Percentiles rank a stretch among this genome's conserved stretches.
Conservation (phyloP, 2,797 vertebrate species). For the Ctenopoma multispine region DNA sequence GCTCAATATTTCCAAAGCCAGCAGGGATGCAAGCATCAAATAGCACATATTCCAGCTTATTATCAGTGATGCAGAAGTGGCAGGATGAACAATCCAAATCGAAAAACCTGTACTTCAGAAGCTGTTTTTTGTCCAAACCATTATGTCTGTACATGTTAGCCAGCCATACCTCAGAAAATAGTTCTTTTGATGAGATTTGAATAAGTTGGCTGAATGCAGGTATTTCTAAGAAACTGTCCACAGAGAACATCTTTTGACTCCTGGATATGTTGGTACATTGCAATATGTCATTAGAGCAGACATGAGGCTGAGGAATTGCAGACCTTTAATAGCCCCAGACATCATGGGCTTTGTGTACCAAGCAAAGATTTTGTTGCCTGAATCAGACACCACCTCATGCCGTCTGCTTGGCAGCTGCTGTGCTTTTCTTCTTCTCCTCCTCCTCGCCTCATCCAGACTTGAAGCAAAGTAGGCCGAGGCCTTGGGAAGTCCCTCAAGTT, state of each 20-base stretch:
- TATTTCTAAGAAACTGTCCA: slow-evolving; percentile 28
- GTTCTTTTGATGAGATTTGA: slow-evolving; percentile 18
- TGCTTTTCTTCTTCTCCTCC: slow-evolving; percentile 52
- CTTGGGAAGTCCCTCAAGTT: slow-evolving; percentile 77
- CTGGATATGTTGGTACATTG: slow-evolving; percentile 35
- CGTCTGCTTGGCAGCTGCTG: slow-evolving; percentile 58
- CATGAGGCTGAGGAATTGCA: slow-evolving; percentile 41
- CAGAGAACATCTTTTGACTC: slow-evolving; percentile 25
- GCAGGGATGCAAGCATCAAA: slow-evolving; percentile 54
- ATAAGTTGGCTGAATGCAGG: slow-evolving; percentile 7
- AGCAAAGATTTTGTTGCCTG: slow-evolving; percentile 56
- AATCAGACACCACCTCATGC: slow-evolving; percentile 56
- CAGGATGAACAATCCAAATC: slow-evolving; percentile 36
- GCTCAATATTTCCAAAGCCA: slow-evolving; percentile 54
- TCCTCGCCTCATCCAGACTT: slow-evolving; percentile 49
- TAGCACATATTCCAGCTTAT: slow-evolving; percentile 50
- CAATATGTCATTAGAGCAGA: slow-evolving; percentile 39
- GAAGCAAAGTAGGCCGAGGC: slow-evolving; percentile 76
- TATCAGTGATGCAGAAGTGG: slow-evolving; percentile 36
- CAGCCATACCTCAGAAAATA: not conserved
- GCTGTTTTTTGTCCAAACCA: not conserved
- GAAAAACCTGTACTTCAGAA: slow-evolving; percentile 26
- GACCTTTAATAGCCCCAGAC: slow-evolving; percentile 51
- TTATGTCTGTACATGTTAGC: slow-evolving; percentile 18
- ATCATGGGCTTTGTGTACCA: slow-evolving; percentile 47